Evolutionary conservation across 2,797 vertebrate species (phyloP).

Genomic region (Lepidocolaptes lacrymiger): DNA sequence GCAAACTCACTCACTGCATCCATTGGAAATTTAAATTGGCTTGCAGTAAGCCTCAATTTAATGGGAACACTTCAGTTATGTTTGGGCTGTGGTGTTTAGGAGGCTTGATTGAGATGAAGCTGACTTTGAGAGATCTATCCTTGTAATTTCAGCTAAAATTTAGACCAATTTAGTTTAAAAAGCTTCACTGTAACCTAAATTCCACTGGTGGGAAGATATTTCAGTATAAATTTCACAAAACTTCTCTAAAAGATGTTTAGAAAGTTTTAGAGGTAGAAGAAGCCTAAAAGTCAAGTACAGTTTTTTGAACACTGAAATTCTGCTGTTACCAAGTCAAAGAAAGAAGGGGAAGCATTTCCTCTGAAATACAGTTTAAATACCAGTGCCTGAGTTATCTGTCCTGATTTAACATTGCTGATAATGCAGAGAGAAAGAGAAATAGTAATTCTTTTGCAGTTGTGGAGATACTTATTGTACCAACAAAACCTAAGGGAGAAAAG

Average conservation of each 20-base stretch:
- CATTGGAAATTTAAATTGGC: constrained; percentile 6
- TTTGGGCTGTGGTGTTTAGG: background rate
- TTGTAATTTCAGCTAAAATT: constrained; percentile 29
- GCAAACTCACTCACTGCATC: background rate
- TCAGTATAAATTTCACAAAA: background rate
- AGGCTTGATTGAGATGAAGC: background rate
- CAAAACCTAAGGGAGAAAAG: background rate
- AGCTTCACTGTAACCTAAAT: background rate
- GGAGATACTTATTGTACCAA: background rate
- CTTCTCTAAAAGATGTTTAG: background rate
- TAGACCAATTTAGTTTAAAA: constrained; percentile 33
- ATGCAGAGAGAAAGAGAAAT: background rate
- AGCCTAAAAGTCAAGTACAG: background rate
- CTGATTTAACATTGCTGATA: background rate
- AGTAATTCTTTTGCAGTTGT: background rate
- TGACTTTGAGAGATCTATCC: background rate
- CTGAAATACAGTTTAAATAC: background rate
- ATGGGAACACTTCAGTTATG: background rate
- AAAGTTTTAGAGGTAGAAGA: background rate
- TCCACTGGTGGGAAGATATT: background rate
- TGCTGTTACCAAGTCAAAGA: background rate
- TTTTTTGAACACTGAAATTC: background rate
- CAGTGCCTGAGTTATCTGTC: background rate
- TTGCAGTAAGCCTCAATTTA: background rate
- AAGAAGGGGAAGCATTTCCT: background rate